Conservation (phyloP, 2,888 invertebrate species). For the Acanthosoma haemorrhoidale region DNA sequence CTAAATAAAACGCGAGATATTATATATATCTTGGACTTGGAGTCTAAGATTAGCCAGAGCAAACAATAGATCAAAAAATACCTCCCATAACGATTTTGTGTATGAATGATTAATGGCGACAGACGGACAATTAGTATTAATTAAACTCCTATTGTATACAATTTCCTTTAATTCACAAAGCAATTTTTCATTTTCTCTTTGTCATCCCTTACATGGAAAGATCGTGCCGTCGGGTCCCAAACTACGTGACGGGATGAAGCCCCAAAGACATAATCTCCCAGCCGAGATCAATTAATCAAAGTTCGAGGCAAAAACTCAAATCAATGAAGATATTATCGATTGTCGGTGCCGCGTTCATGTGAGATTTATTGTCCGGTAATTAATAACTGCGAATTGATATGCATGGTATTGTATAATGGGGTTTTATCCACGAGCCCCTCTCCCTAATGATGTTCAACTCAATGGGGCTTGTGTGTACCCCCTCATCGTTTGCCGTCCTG, state of each 20-base stretch:
- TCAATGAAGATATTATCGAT: not conserved
- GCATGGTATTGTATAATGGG: no score
- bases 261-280: not conserved
- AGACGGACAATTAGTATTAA: slow-evolving; percentile 20
- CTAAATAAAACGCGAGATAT: no score
- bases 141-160: slow-evolving; percentile 15
- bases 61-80: slow-evolving; percentile 4
- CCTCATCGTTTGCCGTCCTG: no score
- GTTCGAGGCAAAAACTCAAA: not conserved
- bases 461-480: no score
- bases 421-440: no score
- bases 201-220: slow-evolving; percentile 9
- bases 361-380: not conserved
- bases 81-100: slow-evolving; percentile 5
- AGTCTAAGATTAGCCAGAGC: no score
- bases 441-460: no score
- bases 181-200: slow-evolving; percentile 15
- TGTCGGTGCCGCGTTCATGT: no score
- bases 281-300: not conserved
- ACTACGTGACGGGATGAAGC: not conserved
- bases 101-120: slow-evolving; percentile 4
- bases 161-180: slow-evolving; percentile 16
- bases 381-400: not conserved
- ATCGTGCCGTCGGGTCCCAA: not conserved
- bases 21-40: no score